Conservation (phyloP, 37 sponge, comb jelly and placozoan genomes). For the Amphimedon queenslandica region DNA sequence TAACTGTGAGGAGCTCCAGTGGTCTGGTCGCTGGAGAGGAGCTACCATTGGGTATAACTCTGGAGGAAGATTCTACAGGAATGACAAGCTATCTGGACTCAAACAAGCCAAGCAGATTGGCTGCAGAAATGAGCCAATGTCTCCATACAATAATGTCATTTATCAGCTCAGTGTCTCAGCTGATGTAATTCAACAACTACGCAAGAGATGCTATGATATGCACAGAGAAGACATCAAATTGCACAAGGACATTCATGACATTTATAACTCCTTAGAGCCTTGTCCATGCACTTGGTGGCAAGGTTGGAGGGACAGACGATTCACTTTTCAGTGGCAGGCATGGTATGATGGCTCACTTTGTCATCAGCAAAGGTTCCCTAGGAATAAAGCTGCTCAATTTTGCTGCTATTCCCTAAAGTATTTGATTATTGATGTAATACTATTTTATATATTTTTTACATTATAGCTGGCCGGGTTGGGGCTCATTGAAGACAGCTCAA, state of each 20-base stretch:
- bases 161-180: constrained; percentile 25
- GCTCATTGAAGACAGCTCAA: not conserved
- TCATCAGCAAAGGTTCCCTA: not conserved
- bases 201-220: not conserved
- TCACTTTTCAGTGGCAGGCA: not conserved
- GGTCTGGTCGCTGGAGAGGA: constrained; percentile 29
- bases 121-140: constrained; percentile 21
- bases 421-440: not conserved
- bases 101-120: not conserved
- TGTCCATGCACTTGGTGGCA: constrained; percentile 24
- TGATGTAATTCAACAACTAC: not conserved
- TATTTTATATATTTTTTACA: not conserved
- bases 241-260: not conserved
- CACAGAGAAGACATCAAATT: not conserved
- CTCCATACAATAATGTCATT: constrained; percentile 25
- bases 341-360: constrained; percentile 4
- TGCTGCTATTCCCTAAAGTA: constrained; percentile 1
- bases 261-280: not conserved
- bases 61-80: constrained; percentile 22
- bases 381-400: not conserved
- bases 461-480: not conserved
- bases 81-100: constrained; percentile 22
- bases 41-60: constrained; percentile 51
- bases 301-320: constrained; percentile 8
- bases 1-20: constrained; percentile 56